Evolutionary conservation across 2,888 invertebrate species (phyloP).

Genomic region (Dolomedes plantarius): DNA sequence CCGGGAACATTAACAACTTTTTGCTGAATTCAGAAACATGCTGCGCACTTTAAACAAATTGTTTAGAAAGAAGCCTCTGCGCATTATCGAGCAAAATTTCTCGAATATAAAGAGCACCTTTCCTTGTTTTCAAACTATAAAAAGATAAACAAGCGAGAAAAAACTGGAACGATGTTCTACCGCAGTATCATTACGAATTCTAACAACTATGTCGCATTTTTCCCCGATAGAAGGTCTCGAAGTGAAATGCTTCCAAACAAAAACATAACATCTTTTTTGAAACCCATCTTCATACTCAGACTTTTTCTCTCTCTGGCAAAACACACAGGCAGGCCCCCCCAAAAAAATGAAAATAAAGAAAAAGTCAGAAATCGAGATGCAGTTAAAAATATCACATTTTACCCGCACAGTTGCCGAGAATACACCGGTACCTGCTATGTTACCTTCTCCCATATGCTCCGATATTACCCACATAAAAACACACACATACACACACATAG

Average conservation of each 20-base stretch:
- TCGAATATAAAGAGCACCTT: too few relatives aligned
- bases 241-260: background rate
- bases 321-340: too few relatives aligned
- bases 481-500: background rate
- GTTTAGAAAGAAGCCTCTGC: too few relatives aligned
- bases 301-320: background rate
- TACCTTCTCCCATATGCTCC: background rate
- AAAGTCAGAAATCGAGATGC: background rate
- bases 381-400: conserved; percentile 11
- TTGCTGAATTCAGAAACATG: too few relatives aligned
- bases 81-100: too few relatives aligned
- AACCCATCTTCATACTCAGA: background rate
- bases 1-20: too few relatives aligned
- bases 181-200: background rate
- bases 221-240: background rate
- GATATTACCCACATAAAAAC: conserved; percentile 46
- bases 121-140: too few relatives aligned
- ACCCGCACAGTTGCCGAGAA: background rate
- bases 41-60: too few relatives aligned
- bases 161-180: background rate
- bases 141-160: too few relatives aligned
- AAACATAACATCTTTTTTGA: background rate
- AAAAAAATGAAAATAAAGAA: background rate
- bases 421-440: conserved; percentile 19
- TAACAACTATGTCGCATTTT: background rate